Evolutionary conservation across 1,140 invertebrate species (phyloP).

Genomic region (Megalonaias nervosa): DNA sequence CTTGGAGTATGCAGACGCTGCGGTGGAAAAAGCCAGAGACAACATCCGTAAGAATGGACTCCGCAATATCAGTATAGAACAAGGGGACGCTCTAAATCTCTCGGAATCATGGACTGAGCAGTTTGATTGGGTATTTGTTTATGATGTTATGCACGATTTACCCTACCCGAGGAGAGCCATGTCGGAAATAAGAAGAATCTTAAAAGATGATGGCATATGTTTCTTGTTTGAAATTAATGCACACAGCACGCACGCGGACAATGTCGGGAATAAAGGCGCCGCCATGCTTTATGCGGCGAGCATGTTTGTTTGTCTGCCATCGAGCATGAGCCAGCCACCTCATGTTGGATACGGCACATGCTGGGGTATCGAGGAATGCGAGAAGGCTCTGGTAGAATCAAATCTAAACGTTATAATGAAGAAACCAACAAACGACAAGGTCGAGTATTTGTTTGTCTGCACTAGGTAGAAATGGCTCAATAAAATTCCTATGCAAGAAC

Average conservation of each 20-base stretch:
- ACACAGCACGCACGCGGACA: conserved; percentile 35
- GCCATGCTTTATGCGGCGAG: conserved; percentile 34
- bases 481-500: too few relatives aligned
- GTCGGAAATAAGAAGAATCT: conserved; percentile 27
- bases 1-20: conserved; percentile 15
- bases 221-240: conserved; percentile 36
- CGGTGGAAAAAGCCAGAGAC: conserved; percentile 16
- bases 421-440: too few relatives aligned
- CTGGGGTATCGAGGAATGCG: conserved; percentile 33
- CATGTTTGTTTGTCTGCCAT: conserved; percentile 40
- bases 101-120: conserved; percentile 23
- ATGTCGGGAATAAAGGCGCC: conserved; percentile 55
- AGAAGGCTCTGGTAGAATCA: conserved; percentile 15
- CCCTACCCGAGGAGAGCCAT: conserved; percentile 39
- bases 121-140: conserved; percentile 40
- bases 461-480: too few relatives aligned
- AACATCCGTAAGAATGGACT: conserved; percentile 13
- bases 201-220: conserved; percentile 39
- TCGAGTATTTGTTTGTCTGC: too few relatives aligned
- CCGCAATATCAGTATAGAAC: conserved; percentile 28
- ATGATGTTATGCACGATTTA: conserved; percentile 46
- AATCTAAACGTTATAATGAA: conserved; percentile 9
- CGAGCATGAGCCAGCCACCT: conserved; percentile 29
- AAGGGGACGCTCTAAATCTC: conserved; percentile 31
- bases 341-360: conserved; percentile 35